Conservation (phyloP, 2,797 vertebrate species). For the Poecilia wingei region DNA sequence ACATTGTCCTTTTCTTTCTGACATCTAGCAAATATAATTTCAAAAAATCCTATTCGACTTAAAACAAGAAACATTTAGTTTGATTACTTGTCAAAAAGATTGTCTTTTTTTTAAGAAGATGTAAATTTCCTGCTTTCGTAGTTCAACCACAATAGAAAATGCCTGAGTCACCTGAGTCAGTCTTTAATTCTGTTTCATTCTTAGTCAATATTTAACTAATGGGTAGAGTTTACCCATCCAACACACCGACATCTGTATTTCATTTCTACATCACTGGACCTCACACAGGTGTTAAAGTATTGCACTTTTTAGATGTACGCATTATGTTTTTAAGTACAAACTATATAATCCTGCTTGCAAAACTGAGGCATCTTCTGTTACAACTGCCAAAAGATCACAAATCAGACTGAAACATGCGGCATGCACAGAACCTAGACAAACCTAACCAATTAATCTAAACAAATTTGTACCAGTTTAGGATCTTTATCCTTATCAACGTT, state of each 20-base stretch:
- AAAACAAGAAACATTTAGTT: background rate
- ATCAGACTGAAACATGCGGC: background rate
- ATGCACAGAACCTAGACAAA: background rate
- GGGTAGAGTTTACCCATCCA: background rate
- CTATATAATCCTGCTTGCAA: background rate
- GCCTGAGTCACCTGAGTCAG: background rate
- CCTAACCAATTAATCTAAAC: background rate
- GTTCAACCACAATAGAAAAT: background rate
- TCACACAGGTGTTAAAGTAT: background rate
- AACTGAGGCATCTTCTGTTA: background rate
- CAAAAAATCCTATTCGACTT: too few species aligned
- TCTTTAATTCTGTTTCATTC: background rate
- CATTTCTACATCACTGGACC: background rate
- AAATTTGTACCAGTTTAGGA: background rate
- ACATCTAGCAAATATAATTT: background rate
- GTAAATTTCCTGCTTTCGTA: background rate
- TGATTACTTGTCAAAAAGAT: background rate
- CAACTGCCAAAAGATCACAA: background rate
- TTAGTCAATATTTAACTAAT: background rate
- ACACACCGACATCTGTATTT: background rate
- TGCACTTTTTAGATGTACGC: background rate
- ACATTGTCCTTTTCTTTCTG: background rate
- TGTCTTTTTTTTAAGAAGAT: background rate
- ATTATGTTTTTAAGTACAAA: background rate
- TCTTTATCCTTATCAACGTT: background rate